Percentiles rank a stretch among this genome's conserved stretches.
Evolutionary conservation across 1,140 invertebrate species (phyloP).

Genomic region (Leptinotarsa lineolata): DNA sequence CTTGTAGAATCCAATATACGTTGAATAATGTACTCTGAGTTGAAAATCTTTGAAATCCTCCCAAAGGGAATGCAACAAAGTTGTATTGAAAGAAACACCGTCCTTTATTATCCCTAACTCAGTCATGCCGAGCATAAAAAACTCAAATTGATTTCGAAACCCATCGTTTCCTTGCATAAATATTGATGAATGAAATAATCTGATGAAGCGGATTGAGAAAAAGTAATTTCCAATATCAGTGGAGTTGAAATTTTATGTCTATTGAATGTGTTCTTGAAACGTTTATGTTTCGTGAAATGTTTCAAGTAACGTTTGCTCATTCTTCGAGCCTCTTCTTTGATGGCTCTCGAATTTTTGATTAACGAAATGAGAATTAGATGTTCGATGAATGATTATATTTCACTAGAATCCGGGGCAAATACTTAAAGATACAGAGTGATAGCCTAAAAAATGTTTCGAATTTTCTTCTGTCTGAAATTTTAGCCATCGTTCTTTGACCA

Average conservation of each 20-base stretch:
- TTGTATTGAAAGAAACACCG: neutral
- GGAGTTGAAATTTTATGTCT: constrained; percentile 26
- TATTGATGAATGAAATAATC: constrained; percentile 28
- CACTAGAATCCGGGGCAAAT: neutral
- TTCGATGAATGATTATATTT: constrained; percentile 3
- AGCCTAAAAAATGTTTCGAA: too few species aligned
- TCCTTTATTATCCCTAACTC: neutral
- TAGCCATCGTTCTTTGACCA: too few species aligned
- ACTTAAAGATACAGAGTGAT: too few species aligned
- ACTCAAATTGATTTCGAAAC: constrained; percentile 20
- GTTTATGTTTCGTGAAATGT: constrained; percentile 22
- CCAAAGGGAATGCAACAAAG: neutral
- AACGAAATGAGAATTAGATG: constrained; percentile 12
- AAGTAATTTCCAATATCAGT: constrained; percentile 28
- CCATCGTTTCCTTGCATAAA: constrained; percentile 23
- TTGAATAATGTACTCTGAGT: too few species aligned
- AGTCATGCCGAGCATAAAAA: constrained; percentile 9
- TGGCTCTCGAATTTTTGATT: constrained; percentile 20
- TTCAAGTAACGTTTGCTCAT: constrained; percentile 25
- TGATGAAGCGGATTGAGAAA: constrained; percentile 13
- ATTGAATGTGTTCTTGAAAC: constrained; percentile 13
- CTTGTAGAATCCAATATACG: too few species aligned
- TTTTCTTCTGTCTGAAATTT: too few species aligned
- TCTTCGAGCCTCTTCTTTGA: constrained; percentile 6
- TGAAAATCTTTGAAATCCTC: too few species aligned